Evolutionary conservation across 2,888 invertebrate genomes (phyloP), one percentile per base, ranked within the genome.

Genomic region (Venusia cambrica): DNA sequence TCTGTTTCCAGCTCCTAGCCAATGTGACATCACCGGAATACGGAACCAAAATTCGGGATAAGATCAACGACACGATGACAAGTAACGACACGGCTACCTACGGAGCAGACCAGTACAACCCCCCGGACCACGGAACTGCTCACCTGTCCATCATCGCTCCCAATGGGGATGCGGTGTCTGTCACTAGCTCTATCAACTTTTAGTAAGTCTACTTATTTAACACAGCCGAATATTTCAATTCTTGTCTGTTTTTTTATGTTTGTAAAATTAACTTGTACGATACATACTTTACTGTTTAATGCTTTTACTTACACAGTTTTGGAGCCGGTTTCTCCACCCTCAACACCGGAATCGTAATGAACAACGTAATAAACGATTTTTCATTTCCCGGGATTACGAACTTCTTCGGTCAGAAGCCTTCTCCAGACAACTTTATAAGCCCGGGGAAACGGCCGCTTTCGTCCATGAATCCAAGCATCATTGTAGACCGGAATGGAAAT

Each of bases 311-410:
- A n/a, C n/a, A n/a, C n/a, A n/a, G n/a, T 62, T 95, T 94, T 68
- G 98, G 97, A 1, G 92, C 95, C 2, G 93, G 93, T 36, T 88
- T 93, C 43, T 89, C 93, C 2, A 96, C 96, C 0, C 78, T 78
- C 10, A 90, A 90, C 30, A 95, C 96, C 0, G 98, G 98, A 0
- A 94, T 99, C 10, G 87, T 98, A n/a, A 92, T 96, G 73, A 99
- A 98, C 73, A 94, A 97, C 68, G 94, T 95, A 44, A 97, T 99
- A 96, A 96, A 97, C 52, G 98, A 98, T 67, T 98, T 98, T 73
- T 94, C 96, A 0, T 90, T 93, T 0, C 93, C 94, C 0, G 90
- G 92, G 14, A 88, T 92, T 39, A 83, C 88, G 0, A 93, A 92
- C 61, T 90, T 81, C 38, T 94, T 93, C 67, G 91, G 90, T 1